phyloP scores from a whole-genome alignment of 2,888 invertebrate species.

The Raillietiella orientalis region DNA sequence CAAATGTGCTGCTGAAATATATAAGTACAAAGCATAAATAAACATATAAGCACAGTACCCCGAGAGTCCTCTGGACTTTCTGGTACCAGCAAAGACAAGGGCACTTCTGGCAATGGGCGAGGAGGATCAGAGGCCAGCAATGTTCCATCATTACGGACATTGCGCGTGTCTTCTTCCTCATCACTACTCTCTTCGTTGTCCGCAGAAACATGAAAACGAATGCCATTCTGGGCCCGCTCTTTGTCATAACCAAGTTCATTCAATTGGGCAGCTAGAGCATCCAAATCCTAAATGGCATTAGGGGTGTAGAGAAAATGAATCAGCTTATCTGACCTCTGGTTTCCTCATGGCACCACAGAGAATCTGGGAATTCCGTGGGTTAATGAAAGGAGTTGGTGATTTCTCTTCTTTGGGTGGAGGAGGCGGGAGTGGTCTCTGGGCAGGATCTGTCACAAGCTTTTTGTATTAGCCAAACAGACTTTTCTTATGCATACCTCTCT shows the following conservation, averaged over 20 bases:
- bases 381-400: no score
- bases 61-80: neutral
- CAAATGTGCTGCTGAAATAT: no score
- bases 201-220: slow-evolving; percentile 6
- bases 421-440: slow-evolving; percentile 47
- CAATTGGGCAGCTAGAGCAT: slow-evolving; percentile 77
- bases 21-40: no score
- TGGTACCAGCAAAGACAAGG: neutral
- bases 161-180: slow-evolving; percentile 15
- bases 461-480: slow-evolving; percentile 3
- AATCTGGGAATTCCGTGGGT: no score
- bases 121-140: slow-evolving; percentile 84
- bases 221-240: slow-evolving; percentile 3
- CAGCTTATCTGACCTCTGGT: neutral
- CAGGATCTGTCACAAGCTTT: slow-evolving; percentile 51
- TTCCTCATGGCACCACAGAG: no score
- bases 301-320: slow-evolving; percentile 7
- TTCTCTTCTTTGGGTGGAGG: slow-evolving; percentile 26
- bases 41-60: neutral
- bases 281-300: slow-evolving; percentile 39
- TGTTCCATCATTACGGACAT: slow-evolving; percentile 66
- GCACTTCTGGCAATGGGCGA: slow-evolving; percentile 35
- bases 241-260: slow-evolving; percentile 35
- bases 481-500: slow-evolving; percentile 3
- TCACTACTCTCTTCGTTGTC: slow-evolving; percentile 7